Evolutionary conservation across 2,888 invertebrate genomes (phyloP).

Genomic region (Ichneumoninae sp.): DNA sequence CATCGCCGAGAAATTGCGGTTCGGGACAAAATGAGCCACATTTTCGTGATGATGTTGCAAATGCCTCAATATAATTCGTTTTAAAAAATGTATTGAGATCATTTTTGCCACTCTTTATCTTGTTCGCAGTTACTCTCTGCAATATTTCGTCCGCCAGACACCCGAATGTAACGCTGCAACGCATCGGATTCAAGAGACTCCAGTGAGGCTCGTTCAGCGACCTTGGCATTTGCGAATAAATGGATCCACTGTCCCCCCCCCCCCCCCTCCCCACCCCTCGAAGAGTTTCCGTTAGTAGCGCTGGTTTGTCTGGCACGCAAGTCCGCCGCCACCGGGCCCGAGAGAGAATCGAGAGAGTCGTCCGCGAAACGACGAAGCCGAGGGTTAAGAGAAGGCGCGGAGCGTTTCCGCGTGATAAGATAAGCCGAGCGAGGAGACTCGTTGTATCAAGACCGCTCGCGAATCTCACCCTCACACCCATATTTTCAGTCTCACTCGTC

Average conservation of each 20-base stretch:
- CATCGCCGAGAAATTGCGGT: too few relatives aligned
- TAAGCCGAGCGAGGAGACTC: constrained; percentile 73
- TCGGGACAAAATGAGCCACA: too few relatives aligned
- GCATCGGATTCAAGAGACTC: constrained; percentile 47
- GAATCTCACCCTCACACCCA: constrained; percentile 40
- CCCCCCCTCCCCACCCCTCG: background rate
- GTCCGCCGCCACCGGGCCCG: constrained; percentile 61
- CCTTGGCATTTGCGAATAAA: constrained; percentile 83
- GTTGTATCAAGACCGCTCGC: constrained; percentile 56
- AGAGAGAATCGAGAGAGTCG: constrained; percentile 63
- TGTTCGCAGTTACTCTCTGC: constrained; percentile 43
- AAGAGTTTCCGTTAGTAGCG: constrained; percentile 48
- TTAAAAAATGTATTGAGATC: background rate
- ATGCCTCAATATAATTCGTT: background rate
- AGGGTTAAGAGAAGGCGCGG: constrained; percentile 74
- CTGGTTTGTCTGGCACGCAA: constrained; percentile 43
- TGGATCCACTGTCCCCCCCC: constrained; percentile 78
- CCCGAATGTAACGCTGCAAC: constrained; percentile 55
- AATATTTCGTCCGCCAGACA: constrained; percentile 40
- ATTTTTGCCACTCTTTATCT: constrained; percentile 40
- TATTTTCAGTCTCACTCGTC: constrained; percentile 39
- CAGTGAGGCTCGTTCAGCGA: constrained; percentile 66
- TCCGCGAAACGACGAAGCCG: constrained; percentile 70
- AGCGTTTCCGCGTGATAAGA: constrained; percentile 82
- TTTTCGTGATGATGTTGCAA: background rate